Percentiles rank a stretch among this genome's conserved stretches.
These are phyloP conservation scores for Sternarchorhynchus goeldii DNA, from an alignment of 2,797 vertebrate species.

Conservation along the genomic window DNA sequence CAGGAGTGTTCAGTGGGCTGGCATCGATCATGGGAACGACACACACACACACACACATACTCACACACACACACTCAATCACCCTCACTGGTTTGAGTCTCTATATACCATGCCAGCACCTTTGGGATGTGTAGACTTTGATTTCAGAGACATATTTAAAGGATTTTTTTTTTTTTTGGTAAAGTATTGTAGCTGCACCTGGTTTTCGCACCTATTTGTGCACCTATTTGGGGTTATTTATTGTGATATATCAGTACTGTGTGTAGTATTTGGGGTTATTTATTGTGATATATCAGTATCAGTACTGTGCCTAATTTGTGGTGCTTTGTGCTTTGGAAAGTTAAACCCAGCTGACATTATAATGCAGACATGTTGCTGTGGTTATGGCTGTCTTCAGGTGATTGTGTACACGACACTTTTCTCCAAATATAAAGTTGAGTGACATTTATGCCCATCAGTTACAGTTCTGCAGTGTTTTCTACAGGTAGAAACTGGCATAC, in stretches of 20 bases:
- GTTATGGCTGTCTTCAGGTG: neutral
- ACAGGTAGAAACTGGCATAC: no score
- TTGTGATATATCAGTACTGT: no score
- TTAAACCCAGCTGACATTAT: neutral
- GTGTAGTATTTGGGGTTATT: neutral
- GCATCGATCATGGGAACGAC: slow-evolving; percentile 56
- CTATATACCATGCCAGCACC: slow-evolving; percentile 25
- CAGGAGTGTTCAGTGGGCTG: slow-evolving; percentile 47
- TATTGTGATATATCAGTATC: no score
- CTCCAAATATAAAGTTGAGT: no score
- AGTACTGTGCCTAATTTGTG: neutral
- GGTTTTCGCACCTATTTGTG: neutral
- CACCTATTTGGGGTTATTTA: neutral
- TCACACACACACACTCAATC: slow-evolving; percentile 40
- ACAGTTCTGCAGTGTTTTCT: no score
- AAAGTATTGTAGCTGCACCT: neutral
- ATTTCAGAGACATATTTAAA: slow-evolving; percentile 17
- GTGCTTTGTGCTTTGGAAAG: neutral
- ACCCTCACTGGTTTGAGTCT: slow-evolving; percentile 37
- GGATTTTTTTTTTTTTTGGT: neutral
- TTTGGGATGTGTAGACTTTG: slow-evolving; percentile 25
- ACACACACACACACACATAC: slow-evolving; percentile 1
- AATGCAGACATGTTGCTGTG: neutral
- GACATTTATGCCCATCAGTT: no score
- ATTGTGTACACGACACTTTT: no score